These are phyloP conservation scores for Chiloscyllium plagiosum DNA, from an alignment of 2,113 vertebrate genomes.

Conservation along the genomic window DNA sequence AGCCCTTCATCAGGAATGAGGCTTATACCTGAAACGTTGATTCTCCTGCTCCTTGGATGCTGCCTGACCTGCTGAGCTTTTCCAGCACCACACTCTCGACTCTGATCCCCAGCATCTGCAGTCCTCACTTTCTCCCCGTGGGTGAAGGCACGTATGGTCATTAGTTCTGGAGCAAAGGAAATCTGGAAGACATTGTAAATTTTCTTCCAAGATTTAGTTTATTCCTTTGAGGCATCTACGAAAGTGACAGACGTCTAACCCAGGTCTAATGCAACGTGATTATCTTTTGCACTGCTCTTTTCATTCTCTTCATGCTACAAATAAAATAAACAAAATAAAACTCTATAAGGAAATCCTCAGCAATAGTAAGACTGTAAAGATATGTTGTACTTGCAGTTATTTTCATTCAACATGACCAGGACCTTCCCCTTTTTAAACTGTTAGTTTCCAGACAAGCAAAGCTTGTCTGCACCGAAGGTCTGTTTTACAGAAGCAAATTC, in stretches of 20 bases:
- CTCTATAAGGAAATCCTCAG: neutral
- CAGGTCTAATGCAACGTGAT: neutral
- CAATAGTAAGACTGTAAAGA: neutral
- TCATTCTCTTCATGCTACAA: neutral
- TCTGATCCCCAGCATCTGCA: too few relatives aligned
- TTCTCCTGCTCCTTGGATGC: too few relatives aligned
- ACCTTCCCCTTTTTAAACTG: neutral
- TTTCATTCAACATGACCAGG: neutral
- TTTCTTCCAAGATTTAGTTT: neutral
- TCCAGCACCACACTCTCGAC: too few relatives aligned
- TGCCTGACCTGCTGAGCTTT: too few relatives aligned
- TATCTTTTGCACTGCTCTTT: neutral
- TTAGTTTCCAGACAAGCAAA: neutral
- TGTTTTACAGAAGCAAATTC: neutral
- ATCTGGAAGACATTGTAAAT: neutral
- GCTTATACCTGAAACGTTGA: too few relatives aligned
- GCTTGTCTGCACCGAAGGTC: neutral
- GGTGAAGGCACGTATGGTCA: too few relatives aligned
- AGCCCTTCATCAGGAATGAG: too few relatives aligned
- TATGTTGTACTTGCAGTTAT: neutral
- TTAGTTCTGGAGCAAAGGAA: neutral
- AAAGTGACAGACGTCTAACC: neutral
- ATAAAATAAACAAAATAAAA: neutral
- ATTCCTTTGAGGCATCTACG: neutral
- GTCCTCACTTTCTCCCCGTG: too few relatives aligned